A percentile compares a stretch with the other conserved stretches of the same genome.
These are phyloP conservation scores for Plebejus anna DNA, from an alignment of 2,888 invertebrate species.

Conservation along the genomic window DNA sequence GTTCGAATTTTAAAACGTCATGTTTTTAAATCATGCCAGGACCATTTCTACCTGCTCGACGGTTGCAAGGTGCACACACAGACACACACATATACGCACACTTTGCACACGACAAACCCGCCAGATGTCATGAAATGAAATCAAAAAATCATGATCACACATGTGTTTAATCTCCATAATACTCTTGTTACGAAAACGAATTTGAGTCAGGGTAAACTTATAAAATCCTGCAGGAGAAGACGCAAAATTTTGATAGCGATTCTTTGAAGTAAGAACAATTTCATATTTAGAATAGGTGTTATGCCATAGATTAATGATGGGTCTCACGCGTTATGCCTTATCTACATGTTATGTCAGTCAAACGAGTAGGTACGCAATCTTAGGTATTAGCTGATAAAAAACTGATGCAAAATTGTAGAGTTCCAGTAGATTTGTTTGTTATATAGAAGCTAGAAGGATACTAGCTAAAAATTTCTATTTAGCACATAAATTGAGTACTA, in stretches of 20 bases:
- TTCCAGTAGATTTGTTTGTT: neutral
- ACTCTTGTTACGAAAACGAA: slow-evolving; percentile 11
- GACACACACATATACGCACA: slow-evolving; percentile 40
- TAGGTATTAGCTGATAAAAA: slow-evolving; percentile 4
- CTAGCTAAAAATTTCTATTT: neutral
- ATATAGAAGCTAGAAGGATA: neutral
- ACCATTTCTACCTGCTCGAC: slow-evolving; percentile 67
- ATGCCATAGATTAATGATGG: neutral
- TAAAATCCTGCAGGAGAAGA: neutral
- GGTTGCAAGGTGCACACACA: slow-evolving; percentile 70
- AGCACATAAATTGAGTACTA: neutral
- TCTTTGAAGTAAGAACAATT: neutral
- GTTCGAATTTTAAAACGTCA: slow-evolving; percentile 45
- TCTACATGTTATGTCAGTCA: neutral
- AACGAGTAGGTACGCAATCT: neutral
- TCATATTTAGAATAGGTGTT: neutral
- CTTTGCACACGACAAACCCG: slow-evolving; percentile 36
- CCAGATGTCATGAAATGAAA: slow-evolving; percentile 33
- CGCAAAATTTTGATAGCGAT: neutral
- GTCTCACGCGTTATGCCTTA: neutral
- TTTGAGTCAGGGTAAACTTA: neutral
- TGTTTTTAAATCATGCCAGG: slow-evolving; percentile 67
- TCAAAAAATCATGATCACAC: slow-evolving; percentile 17
- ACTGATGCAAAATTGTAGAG: neutral
- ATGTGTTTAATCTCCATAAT: slow-evolving; percentile 23